Percentiles rank a stretch among this genome's conserved stretches.
These are phyloP conservation scores for Zygogramma bicolorata DNA, from an alignment of 2,888 invertebrate species.

Conservation along the genomic window DNA sequence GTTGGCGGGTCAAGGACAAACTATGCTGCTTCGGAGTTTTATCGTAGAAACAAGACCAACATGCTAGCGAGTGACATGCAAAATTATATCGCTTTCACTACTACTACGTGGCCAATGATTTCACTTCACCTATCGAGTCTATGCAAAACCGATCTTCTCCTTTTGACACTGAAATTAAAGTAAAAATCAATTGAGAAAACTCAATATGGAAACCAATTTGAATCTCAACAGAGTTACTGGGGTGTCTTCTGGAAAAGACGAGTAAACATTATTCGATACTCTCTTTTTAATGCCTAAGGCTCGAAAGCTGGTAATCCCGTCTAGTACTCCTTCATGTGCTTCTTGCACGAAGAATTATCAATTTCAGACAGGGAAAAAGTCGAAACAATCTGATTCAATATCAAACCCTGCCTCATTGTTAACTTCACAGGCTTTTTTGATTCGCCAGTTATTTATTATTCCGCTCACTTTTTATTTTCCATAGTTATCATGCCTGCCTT, in stretches of 20 bases:
- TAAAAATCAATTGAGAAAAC: too few species aligned
- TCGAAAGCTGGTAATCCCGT: conserved; percentile 55
- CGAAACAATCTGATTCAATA: conserved; percentile 60
- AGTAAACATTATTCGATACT: conserved; percentile 22
- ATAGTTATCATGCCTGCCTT: background rate
- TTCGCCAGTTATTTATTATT: background rate
- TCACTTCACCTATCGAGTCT: too few species aligned
- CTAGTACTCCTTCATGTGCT: conserved; percentile 57
- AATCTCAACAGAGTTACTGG: background rate
- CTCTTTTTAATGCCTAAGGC: conserved; percentile 62
- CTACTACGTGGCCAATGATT: too few species aligned
- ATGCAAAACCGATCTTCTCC: too few species aligned
- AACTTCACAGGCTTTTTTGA: conserved; percentile 42
- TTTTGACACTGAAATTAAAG: background rate
- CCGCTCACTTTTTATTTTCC: conserved; percentile 1
- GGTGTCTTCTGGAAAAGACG: background rate
- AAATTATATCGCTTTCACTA: too few species aligned
- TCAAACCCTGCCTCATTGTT: conserved; percentile 57
- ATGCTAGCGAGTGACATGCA: too few species aligned
- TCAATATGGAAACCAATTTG: background rate
- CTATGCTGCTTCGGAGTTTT: too few species aligned
- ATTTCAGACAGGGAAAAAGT: conserved; percentile 53
- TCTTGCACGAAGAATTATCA: conserved; percentile 52
- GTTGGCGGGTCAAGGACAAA: too few species aligned
- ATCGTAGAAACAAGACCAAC: too few species aligned